Percentiles rank a stretch among this genome's conserved stretches.
Conservation (phyloP, 2,888 invertebrate species). For the Trimorus sp. region DNA sequence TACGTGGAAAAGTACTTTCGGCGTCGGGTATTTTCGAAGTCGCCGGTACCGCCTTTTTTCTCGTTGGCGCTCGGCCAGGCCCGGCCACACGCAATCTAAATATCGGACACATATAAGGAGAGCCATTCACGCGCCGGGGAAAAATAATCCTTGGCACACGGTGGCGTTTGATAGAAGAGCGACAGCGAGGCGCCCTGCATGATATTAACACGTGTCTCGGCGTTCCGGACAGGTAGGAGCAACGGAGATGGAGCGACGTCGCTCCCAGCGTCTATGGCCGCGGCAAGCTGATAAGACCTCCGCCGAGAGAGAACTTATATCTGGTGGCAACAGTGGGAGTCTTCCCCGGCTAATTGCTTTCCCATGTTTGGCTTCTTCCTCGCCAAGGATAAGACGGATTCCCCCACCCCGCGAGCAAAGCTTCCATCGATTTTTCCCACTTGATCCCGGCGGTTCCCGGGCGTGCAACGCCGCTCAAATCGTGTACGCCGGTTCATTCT, state of each 20-base stretch:
- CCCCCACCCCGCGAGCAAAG: slow-evolving; percentile 40
- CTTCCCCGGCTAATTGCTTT: slow-evolving; percentile 81
- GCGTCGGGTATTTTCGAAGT: slow-evolving; percentile 26
- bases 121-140: slow-evolving; percentile 55
- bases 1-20: slow-evolving; percentile 38
- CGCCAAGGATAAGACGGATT: slow-evolving; percentile 77
- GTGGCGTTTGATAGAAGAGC: slow-evolving; percentile 57
- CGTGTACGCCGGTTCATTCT: slow-evolving; percentile 9
- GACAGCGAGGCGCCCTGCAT: slow-evolving; percentile 58
- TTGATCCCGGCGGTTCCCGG: slow-evolving; percentile 14
- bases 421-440: slow-evolving; percentile 37
- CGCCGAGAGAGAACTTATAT: slow-evolving; percentile 77
- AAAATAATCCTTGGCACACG: slow-evolving; percentile 65
- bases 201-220: slow-evolving; percentile 53
- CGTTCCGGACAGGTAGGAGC: slow-evolving; percentile 55
- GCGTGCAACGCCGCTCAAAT: background rate
- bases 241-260: slow-evolving; percentile 53
- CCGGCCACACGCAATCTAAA: slow-evolving; percentile 40
- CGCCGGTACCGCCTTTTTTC: slow-evolving; percentile 7
- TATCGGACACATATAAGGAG: slow-evolving; percentile 52
- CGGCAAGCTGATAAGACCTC: slow-evolving; percentile 58
- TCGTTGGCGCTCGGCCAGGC: slow-evolving; percentile 37
- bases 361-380: slow-evolving; percentile 78
- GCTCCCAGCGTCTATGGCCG: slow-evolving; percentile 50
- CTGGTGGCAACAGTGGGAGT: slow-evolving; percentile 74